phyloP scores from a whole-genome alignment of 2,888 invertebrate species.

The Adineta ricciae region DNA sequence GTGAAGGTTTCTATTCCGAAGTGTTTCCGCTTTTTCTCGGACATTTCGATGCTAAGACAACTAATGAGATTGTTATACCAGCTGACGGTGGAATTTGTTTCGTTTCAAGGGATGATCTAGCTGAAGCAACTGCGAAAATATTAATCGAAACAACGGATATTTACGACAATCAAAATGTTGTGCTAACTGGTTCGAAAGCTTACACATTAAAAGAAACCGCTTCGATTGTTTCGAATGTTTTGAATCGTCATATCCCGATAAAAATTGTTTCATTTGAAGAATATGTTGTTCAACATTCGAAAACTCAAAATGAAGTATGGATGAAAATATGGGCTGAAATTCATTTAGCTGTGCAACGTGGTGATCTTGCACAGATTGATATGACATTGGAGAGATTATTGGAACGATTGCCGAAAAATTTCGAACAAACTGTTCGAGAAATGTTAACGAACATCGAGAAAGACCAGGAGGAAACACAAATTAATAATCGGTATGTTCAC shows the following conservation, averaged over 20 bases:
- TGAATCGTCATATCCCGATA: not conserved
- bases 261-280: not conserved
- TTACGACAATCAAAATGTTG: not conserved
- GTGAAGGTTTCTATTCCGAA: not conserved
- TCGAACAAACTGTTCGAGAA: not conserved
- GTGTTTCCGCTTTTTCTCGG: not conserved
- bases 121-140: not conserved
- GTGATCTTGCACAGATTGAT: not conserved
- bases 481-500: not conserved
- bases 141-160: not conserved
- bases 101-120: not conserved
- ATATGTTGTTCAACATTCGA: not conserved
- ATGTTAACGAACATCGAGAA: not conserved
- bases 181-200: not conserved
- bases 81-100: not conserved
- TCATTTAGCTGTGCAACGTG: not conserved
- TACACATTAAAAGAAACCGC: not conserved
- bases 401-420: not conserved
- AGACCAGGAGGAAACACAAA: not conserved
- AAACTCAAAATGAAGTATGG: not conserved
- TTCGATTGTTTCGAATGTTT: not conserved
- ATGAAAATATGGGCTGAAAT: not conserved
- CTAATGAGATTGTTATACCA: not conserved
- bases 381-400: not conserved
- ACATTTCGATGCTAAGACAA: not conserved